Percentiles rank a stretch among this genome's conserved stretches.
Conservation (phyloP, 2,113 vertebrate species). For the Sinocyclocheilus grahami region DNA sequence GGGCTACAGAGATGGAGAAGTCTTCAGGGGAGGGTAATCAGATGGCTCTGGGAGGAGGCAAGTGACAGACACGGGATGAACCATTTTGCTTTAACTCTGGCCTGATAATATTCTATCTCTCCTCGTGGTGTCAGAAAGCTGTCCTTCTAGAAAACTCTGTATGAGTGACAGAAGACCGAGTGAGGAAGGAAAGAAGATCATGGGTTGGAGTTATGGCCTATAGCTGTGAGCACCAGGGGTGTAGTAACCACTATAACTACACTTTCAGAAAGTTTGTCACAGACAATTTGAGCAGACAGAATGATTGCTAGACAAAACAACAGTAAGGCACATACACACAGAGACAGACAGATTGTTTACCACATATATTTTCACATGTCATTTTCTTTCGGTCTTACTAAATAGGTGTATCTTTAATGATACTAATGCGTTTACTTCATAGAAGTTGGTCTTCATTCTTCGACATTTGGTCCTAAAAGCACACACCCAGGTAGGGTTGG, state of each 20-base stretch:
- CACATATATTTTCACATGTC: background rate
- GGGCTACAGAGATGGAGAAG: conserved; percentile 43
- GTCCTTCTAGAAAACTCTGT: background rate
- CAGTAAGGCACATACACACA: background rate
- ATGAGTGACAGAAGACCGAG: background rate
- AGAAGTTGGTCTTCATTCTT: too few species aligned
- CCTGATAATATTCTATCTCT: conserved; percentile 1
- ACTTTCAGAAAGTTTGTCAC: background rate
- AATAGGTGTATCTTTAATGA: background rate
- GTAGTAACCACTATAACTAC: background rate
- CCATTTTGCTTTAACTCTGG: background rate
- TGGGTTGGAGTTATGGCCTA: background rate
- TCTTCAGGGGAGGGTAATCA: conserved; percentile 20
- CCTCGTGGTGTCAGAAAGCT: background rate
- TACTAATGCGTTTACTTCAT: too few species aligned
- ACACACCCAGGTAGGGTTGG: too few species aligned
- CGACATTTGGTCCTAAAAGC: too few species aligned
- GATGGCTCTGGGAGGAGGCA: background rate
- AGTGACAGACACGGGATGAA: conserved; percentile 20
- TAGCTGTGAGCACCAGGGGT: background rate
- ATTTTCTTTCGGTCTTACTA: background rate
- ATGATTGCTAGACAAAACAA: background rate
- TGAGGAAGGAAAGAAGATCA: background rate
- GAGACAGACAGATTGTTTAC: background rate
- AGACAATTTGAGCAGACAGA: background rate